Base-by-base conservation (phyloP, 2,888 invertebrate species). In the Caradrina clavipalpis region DNA sequence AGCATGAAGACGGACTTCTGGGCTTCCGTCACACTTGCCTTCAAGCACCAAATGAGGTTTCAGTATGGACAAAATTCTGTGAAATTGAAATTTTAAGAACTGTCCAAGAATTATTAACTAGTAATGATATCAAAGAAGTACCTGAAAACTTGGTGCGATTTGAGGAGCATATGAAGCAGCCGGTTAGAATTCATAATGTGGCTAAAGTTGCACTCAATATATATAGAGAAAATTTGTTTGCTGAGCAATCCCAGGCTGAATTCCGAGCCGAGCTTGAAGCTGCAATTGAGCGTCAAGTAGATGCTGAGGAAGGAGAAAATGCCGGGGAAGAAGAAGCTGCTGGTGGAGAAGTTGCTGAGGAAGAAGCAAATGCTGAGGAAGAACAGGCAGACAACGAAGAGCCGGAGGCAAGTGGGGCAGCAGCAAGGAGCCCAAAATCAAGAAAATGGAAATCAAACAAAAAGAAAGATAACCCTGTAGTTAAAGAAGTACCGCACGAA, bases 11-110 rank as follows among this genome's bases (percentile, higher is more conserved):
- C 60, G 93, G 95, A 22, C 91, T 98, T 53, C 94, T 98, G 17
- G 98, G 98, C 1, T 99, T 98, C 87, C 97, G 98, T 73, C 97
- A 97, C 74, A 97, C 98, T 63, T 98, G 98, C 87, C 94, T 99
- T 17, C 96, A 98, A 85, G 97, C 98, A 2, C 98, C 98, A 63
- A 97, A 98, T 35, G 98, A 98, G 93, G 96, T 97, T 11, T 98
- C 98, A 11, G 96, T 98, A 50, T 99, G 99, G 99, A 99, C 99
- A 0, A 98, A 98, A 86, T 98, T 98, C 90, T 99, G 99, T 95
- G 99, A 99, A 96, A 96, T 98, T 5, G 98, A 98, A 88, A 94
- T 98, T 54, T 96, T 98, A 15, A 90, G 94, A 63, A 96, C 97
- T 1, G 92, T 97, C 0, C 96, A 96, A 73, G 86, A 92, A n/a